Conservation (phyloP, 1,140 invertebrate genomes). For the Drosophila insularis region DNA sequence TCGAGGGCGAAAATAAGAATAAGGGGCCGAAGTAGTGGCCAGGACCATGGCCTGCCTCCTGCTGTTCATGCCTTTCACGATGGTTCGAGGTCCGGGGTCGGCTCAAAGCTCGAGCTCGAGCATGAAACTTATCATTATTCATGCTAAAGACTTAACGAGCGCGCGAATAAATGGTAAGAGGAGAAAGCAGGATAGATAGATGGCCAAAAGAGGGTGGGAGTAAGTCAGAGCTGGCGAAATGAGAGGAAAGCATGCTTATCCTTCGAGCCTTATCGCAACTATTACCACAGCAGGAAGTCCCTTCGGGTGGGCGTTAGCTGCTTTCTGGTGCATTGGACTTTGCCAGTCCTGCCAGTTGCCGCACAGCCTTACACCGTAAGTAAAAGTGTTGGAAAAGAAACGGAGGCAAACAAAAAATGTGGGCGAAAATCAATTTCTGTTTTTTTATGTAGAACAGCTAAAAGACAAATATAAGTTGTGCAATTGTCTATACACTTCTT, state of each 20-base stretch:
- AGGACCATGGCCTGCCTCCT: conserved; percentile 11
- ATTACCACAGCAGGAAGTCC: conserved; percentile 61
- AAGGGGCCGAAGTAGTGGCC: conserved; percentile 59
- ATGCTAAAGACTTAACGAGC: conserved; percentile 82
- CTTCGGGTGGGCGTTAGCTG: conserved; percentile 37
- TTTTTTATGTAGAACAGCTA: background rate
- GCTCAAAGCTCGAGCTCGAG: conserved; percentile 23
- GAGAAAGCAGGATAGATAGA: conserved; percentile 13
- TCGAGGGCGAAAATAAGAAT: conserved; percentile 19
- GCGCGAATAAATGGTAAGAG: conserved; percentile 37
- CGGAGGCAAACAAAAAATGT: background rate
- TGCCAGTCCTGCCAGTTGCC: conserved; percentile 58
- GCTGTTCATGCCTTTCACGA: conserved; percentile 4
- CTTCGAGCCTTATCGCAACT: conserved; percentile 66
- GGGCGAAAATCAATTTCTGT: background rate
- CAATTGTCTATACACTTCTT: background rate
- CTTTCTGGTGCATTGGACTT: background rate
- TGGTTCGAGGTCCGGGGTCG: conserved; percentile 18
- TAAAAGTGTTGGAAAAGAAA: background rate
- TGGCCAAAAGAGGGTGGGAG: too few relatives aligned
- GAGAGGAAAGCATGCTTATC: conserved; percentile 1
- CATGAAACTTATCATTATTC: conserved; percentile 81
- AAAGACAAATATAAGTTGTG: background rate
- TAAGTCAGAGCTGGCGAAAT: background rate
- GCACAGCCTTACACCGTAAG: background rate